Conservation (phyloP, 1,140 invertebrate species). For the Bombus haemorrhoidalis region DNA sequence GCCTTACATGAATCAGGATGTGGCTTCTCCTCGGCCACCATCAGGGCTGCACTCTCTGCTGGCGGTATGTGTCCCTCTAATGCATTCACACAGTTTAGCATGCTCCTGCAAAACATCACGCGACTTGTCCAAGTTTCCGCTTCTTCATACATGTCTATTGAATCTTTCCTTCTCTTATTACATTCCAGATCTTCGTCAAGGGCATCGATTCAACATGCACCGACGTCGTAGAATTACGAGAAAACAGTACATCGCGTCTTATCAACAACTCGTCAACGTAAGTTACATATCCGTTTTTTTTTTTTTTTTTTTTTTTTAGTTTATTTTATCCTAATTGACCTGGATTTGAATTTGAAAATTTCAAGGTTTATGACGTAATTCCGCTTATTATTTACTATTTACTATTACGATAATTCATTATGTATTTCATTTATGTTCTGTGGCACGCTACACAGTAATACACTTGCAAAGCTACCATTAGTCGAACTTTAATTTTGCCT, state of each 20-base stretch:
- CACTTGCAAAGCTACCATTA: constrained; percentile 44
- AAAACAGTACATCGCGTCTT: constrained; percentile 36
- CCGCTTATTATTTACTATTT: neutral
- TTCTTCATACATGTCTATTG: constrained; percentile 62
- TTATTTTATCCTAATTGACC: constrained; percentile 46
- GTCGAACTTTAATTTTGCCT: constrained; percentile 46
- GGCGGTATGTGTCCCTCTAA: constrained; percentile 90
- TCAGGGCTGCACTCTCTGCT: constrained; percentile 88
- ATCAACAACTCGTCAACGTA: constrained; percentile 36
- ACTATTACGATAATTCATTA: neutral
- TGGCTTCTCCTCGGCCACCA: constrained; percentile 90
- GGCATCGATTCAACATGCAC: constrained; percentile 59
- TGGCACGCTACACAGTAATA: constrained; percentile 5
- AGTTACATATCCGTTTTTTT: constrained; percentile 13
- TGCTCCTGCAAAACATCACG: constrained; percentile 89
- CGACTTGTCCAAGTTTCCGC: constrained; percentile 79
- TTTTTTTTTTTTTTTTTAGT: too few relatives aligned
- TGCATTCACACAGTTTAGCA: constrained; percentile 93
- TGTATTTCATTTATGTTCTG: constrained; percentile 6
- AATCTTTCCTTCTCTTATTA: constrained; percentile 48
- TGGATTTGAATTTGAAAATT: constrained; percentile 49
- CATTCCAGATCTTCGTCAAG: constrained; percentile 51
- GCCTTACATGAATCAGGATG: constrained; percentile 92
- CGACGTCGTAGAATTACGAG: constrained; percentile 31
- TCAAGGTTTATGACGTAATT: neutral